Evolutionary conservation across 2,797 vertebrate genomes (phyloP), one percentile per base, ranked within the genome.

Genomic region (Allobates femoralis): DNA sequence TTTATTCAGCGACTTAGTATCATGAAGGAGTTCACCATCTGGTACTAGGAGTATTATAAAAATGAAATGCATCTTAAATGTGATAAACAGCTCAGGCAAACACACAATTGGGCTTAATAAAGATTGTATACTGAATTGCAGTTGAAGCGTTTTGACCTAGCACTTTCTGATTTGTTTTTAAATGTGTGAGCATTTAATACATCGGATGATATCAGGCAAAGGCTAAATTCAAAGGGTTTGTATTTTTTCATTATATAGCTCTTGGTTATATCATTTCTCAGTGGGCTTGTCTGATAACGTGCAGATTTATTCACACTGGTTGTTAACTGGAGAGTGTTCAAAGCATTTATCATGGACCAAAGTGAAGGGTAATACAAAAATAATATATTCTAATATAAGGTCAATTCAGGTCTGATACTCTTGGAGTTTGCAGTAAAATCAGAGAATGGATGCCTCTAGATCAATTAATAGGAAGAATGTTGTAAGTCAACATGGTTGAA

Each of bases 21-120:
- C 67, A 30, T 75, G 62, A 80, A 79, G 66, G 53, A 74, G 67
- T 80, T 85, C n/a, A 58, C 86, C 86, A 88, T 88, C 82, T 88
- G 86, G 77, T 78, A 80, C 66, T 74, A 16, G 34, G 76, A 75
- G 56, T 71, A 79, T 80, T 79, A 81, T 85, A 76, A 85, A 85
- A 85, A 84, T 81, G 56, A 84, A 84, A 84, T 74, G 86, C 64
- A 60, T 83, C 69, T 79, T 78, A 78, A 78, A 79, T 66, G 81
- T 84, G 77, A 80, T 64, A 80, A 84, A 79, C 58, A 55, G 34
- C 66, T 55, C 30, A 73, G 12, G 19, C 51, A 80, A 85, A 37
- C 50, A 80, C 66, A 75, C 23, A 41, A 60, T 69, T 34, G 50
- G 69, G 77, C 64, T 77, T 81, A 81, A 85, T 85, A 66, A 76